Evolutionary conservation across 2,797 vertebrate species (phyloP), one percentile per base, ranked within the genome.

Genomic region (Xerus rutilus): DNA sequence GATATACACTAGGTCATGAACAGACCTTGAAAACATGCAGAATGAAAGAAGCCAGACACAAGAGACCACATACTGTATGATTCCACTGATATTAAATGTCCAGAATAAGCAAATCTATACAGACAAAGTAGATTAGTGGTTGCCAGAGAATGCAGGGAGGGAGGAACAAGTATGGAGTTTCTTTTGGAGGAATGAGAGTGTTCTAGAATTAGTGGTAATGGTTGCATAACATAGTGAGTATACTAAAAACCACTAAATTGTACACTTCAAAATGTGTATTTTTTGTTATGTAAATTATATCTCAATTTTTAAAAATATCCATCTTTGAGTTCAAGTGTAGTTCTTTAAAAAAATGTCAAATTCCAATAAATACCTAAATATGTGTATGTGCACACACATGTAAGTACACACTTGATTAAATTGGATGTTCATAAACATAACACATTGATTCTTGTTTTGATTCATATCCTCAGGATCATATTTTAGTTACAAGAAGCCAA

Each of bases 401-500:
- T 73, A 30, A 30, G 21, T 30, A 13, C 8, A 2, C 45, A 21
- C 62, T 70, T 81, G 23, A 32, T 76, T 94, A 92, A 83, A 89
- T 82, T 21, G 47, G 25, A 47, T 70, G 25, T 64, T 74, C 82
- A 65, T 69, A 87, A 89, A 72, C 39, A 3, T 64, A 86, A 59
- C 32, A 85, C 3, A 83, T 92, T 30, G 59, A 86, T 54, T 89
- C 82, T 85, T 25, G 45, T 92, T 94, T 87, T 72, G 25, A 79
- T 54, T 92, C 59, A 87, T 2, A 7, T 65, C 69, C 21, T 93
- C 32, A 20, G 67, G 92, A 81, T 82, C 2, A 72, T 21, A 70
- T 81, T 85, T 84, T 57, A 77, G 9, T 17, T 45, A 49, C 10
- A 82, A 35, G 18, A 90, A 96, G 43, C n/a, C 89, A 77, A 96